Conservation (phyloP, 2,113 vertebrate species). For the Cynocephalus volans region DNA sequence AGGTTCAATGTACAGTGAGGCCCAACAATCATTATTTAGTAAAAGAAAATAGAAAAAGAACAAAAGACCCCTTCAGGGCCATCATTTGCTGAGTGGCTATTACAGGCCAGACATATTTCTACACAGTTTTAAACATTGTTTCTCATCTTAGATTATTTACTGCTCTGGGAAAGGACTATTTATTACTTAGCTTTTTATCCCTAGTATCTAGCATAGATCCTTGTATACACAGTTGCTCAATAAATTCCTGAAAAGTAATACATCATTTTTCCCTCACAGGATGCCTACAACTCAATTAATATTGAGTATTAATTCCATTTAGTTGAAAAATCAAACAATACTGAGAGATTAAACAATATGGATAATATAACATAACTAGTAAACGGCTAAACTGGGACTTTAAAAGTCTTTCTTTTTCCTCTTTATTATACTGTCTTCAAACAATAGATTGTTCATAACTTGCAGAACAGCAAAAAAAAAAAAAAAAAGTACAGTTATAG, state of each 20-base stretch:
- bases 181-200: background rate
- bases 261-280: background rate
- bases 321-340: background rate
- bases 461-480: background rate
- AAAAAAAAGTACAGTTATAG: background rate
- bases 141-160: background rate
- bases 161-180: background rate
- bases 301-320: slow-evolving; percentile 16
- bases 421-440: slow-evolving; percentile 29
- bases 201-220: background rate
- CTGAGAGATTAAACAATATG: background rate
- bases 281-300: background rate
- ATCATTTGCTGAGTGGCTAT: background rate
- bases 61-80: background rate
- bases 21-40: background rate
- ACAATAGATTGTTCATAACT: background rate
- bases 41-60: background rate
- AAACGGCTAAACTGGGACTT: background rate
- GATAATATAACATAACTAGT: background rate
- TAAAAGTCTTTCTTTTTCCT: background rate
- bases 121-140: background rate
- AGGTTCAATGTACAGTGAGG: background rate
- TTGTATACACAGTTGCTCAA: background rate
- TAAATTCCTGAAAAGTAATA: background rate
- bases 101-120: background rate